phyloP scores from a whole-genome alignment of 2,797 vertebrate species.

The Sebastes trivittatus region DNA sequence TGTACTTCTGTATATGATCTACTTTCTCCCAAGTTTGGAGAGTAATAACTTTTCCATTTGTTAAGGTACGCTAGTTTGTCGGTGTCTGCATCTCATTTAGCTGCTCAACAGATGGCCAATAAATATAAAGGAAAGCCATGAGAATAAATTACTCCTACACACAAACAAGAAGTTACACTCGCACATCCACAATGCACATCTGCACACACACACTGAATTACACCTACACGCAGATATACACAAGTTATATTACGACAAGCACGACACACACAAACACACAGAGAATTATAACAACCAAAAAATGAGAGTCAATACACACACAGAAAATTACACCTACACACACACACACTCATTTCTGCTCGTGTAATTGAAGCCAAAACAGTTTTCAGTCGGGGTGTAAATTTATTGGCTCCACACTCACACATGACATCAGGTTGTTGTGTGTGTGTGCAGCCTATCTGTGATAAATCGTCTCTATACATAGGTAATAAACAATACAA shows the following conservation, averaged over 20 bases:
- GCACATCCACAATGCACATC: slow-evolving; percentile 15
- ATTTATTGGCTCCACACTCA: slow-evolving; percentile 40
- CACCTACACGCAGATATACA: slow-evolving; percentile 29
- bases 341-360: slow-evolving; percentile 15
- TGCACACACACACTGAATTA: slow-evolving; percentile 17
- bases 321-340: neutral
- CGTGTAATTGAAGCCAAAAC: slow-evolving; percentile 47
- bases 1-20: neutral
- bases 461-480: slow-evolving; percentile 54
- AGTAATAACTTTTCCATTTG: slow-evolving; percentile 43
- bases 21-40: slow-evolving; percentile 19
- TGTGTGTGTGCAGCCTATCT: neutral
- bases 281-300: slow-evolving; percentile 29
- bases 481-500: slow-evolving; percentile 58
- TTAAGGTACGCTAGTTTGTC: slow-evolving; percentile 23
- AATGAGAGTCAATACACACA: neutral
- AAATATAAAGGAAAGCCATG: slow-evolving; percentile 46
- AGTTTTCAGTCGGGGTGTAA: slow-evolving; percentile 48
- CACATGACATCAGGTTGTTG: slow-evolving; percentile 33
- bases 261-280: neutral
- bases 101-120: slow-evolving; percentile 63
- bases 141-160: slow-evolving; percentile 69
- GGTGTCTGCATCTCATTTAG: slow-evolving; percentile 42
- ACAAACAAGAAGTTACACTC: slow-evolving; percentile 31
- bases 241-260: slow-evolving; percentile 6